Conservation (phyloP, 2,113 vertebrate genomes). For the Fulica atra region DNA sequence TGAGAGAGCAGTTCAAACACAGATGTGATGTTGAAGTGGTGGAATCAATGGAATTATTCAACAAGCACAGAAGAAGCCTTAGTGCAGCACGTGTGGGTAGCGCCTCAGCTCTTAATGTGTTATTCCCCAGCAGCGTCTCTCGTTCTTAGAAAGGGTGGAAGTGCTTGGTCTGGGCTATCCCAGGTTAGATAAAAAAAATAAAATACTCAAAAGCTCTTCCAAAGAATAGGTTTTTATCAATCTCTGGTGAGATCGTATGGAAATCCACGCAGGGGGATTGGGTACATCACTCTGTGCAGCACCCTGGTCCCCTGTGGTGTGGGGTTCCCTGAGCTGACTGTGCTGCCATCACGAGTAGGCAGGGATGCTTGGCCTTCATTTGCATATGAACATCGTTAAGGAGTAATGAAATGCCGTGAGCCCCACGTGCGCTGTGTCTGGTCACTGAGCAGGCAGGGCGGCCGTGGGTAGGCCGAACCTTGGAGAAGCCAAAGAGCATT, state of each 20-base stretch:
- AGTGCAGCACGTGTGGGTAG: not conserved
- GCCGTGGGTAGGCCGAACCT: not conserved
- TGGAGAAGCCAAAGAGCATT: not conserved
- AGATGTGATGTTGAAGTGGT: not conserved
- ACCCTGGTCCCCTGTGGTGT: not conserved
- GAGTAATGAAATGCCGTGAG: not conserved
- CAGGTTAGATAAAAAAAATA: not conserved
- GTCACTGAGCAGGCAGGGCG: not conserved
- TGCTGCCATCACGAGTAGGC: too few relatives aligned
- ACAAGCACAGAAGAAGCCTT: not conserved
- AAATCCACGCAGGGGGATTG: not conserved
- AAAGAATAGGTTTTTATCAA: not conserved
- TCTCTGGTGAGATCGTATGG: not conserved
- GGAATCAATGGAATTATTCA: too few relatives aligned
- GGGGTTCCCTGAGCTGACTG: too few relatives aligned
- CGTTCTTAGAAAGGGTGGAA: not conserved
- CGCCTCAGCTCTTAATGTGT: not conserved
- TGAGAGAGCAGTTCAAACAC: not conserved
- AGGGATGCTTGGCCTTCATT: too few relatives aligned
- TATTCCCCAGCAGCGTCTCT: not conserved
- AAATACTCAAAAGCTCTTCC: not conserved
- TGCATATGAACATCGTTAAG: not conserved
- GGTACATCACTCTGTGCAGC: not conserved
- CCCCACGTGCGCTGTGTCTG: not conserved
- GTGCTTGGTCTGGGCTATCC: not conserved